Evolutionary conservation across 1,140 invertebrate genomes (phyloP), one percentile per base, ranked within the genome.

Genomic region (Panagrolaimus sp.): DNA sequence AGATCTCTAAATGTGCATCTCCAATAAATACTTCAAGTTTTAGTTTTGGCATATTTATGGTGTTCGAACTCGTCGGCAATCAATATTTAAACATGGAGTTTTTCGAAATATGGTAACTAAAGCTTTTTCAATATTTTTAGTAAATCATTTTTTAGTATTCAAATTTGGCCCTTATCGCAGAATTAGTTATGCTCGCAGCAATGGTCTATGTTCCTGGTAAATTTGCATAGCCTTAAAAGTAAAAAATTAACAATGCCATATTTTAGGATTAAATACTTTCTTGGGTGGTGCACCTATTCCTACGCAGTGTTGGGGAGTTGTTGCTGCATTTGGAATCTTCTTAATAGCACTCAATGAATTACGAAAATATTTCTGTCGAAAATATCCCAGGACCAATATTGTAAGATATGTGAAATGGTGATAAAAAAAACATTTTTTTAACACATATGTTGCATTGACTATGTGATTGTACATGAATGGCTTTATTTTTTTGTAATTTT

Each of bases 181-280:
- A 74, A 51, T 51, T 74, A 16, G 48, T 75, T 23, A 44, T 74
- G 53, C 61, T 74, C 20, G 16, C 20, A 20, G 43, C 42, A 42
- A 77, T 66, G 63, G 74, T 74, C 27, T 74, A 74, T 46, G 31
- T 76, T 8, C 73, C 73, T n/a, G 67, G 73, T 38, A 38, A 38
- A 38, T 7, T 38, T 38, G 31, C 2, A 38, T 4, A 4, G 31
- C 31, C 7, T 38, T n/a, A n/a, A n/a, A 38, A 38, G 31, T 4
- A 4, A 38, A 38, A 4, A 38, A 4, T 38, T 38, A 38, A 38
- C 2, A 4, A 4, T 38, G 31, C 31, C n/a, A 38, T 38, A 38
- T 38, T 38, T 38, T 38, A 38, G 31, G 31, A 7, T 20, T 74
- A 7, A 74, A 76, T 38, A 7, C 31, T 16, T 74, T 74, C 42